Evolutionary conservation across 1,140 invertebrate genomes (phyloP).

Genomic region (Oreohelix idahoensis): DNA sequence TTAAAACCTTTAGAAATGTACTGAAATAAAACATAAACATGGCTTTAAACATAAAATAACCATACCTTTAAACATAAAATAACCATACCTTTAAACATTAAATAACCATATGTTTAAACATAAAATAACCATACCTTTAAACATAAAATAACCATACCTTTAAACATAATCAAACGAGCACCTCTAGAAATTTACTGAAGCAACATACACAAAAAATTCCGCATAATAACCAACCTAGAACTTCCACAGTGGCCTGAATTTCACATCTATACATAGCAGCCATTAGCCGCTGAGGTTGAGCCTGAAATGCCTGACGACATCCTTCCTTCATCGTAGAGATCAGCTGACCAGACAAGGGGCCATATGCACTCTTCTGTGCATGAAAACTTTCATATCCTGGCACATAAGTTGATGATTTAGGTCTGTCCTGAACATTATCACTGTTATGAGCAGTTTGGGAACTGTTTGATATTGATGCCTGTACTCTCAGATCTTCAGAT

Average conservation of each 20-base stretch:
- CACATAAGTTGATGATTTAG: not conserved
- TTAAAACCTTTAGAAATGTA: no score
- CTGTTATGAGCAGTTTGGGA: not conserved
- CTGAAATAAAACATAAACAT: no score
- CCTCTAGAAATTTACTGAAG: no score
- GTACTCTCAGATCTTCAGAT: not conserved
- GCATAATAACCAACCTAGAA: conserved; percentile 84
- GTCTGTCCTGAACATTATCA: not conserved
- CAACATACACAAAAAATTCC: not conserved
- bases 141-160: no score
- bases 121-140: no score
- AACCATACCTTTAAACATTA: no score
- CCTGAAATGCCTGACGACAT: conserved; percentile 90
- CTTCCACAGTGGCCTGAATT: conserved; percentile 92
- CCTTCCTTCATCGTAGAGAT: conserved; percentile 92
- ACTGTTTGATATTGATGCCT: conserved; percentile 3
- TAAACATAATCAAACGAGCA: no score
- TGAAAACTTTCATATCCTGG: conserved; percentile 14
- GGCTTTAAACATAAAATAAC: no score
- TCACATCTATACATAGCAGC: conserved; percentile 97
- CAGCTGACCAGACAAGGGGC: conserved; percentile 85
- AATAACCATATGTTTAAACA: no score
- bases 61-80: no score
- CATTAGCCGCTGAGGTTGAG: conserved; percentile 91
- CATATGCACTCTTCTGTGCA: conserved; percentile 50